Conservation (phyloP, 2,797 vertebrate species). For the Tenualosa thibaudeaui region DNA sequence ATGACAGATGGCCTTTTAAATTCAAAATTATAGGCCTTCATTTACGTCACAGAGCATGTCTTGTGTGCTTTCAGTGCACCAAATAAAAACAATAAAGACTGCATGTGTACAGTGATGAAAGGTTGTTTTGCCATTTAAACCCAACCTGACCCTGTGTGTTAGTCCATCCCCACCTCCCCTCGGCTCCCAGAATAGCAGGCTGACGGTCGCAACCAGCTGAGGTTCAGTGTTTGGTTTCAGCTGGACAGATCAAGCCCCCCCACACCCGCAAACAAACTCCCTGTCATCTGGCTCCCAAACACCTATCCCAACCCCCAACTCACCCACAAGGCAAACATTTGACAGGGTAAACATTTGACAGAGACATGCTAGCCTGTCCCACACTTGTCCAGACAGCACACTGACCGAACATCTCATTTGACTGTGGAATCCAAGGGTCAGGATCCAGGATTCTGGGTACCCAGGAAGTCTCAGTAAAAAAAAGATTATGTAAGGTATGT, state of each 20-base stretch:
- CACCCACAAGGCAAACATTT: neutral
- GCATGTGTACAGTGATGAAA: neutral
- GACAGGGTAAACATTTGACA: neutral
- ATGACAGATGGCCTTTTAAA: neutral
- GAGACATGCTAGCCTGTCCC: conserved; percentile 8
- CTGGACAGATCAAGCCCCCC: conserved; percentile 10
- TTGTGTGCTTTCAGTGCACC: neutral
- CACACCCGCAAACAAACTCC: neutral
- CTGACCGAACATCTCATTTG: conserved; percentile 18
- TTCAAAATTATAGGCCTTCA: neutral
- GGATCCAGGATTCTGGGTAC: neutral
- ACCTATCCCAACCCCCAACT: neutral
- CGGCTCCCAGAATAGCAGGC: neutral
- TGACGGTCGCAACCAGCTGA: conserved; percentile 16
- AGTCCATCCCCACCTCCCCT: neutral
- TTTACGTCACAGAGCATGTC: neutral
- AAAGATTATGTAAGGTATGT: neutral
- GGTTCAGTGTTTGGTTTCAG: conserved; percentile 21
- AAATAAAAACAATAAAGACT: neutral
- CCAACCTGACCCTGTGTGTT: neutral
- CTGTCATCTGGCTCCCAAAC: neutral
- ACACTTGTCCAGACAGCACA: neutral
- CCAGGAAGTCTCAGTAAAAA: neutral
- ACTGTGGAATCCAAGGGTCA: neutral
- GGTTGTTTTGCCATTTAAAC: conserved; percentile 18